Evolutionary conservation across 2,888 invertebrate genomes (phyloP).

Genomic region (Nebria brevicollis): DNA sequence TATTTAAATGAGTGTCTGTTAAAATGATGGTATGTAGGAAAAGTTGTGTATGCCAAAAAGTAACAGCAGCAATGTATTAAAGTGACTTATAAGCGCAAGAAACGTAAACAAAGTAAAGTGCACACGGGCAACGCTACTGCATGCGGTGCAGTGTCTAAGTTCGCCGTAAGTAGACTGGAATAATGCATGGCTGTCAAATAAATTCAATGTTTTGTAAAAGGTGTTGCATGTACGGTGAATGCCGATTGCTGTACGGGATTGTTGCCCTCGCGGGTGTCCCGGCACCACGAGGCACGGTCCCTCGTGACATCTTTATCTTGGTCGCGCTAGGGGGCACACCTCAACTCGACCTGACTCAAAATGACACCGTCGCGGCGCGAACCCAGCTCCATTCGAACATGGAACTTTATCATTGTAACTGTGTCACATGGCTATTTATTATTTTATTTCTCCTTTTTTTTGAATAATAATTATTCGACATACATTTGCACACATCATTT

Average conservation of each 20-base stretch:
- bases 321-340: constrained; percentile 28
- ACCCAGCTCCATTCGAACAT: background rate
- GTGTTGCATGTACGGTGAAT: constrained; percentile 16
- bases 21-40: background rate
- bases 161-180: constrained; percentile 12
- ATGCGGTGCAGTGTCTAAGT: constrained; percentile 1
- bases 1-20: too few species aligned
- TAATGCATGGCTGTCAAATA: constrained; percentile 28
- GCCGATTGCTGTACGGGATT: constrained; percentile 20
- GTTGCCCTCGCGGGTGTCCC: constrained; percentile 17
- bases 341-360: constrained; percentile 4
- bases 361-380: constrained; percentile 16
- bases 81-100: background rate
- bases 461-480: background rate
- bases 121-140: background rate
- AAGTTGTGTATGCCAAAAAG: background rate
- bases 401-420: background rate
- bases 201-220: constrained; percentile 26
- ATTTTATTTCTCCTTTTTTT: background rate
- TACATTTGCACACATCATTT: background rate
- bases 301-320: constrained; percentile 34
- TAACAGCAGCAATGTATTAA: background rate
- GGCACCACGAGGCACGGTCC: constrained; percentile 11
- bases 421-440: background rate
- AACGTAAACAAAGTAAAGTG: background rate